Percentiles rank a stretch among this genome's conserved stretches.
phyloP scores from a whole-genome alignment of 2,797 vertebrate species.

The Zonotrichia albicollis region DNA sequence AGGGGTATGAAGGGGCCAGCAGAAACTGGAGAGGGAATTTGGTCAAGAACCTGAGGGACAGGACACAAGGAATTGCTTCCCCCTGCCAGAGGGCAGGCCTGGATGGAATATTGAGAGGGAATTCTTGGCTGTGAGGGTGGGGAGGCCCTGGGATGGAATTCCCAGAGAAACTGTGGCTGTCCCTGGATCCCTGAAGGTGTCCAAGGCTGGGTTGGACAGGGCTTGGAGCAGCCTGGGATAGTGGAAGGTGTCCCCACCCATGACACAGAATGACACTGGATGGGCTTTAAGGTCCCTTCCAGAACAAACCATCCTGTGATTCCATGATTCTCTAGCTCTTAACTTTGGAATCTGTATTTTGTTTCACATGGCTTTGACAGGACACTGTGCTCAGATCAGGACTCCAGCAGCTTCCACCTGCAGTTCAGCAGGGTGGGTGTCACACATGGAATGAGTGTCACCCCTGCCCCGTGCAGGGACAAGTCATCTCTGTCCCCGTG shows the following conservation, averaged over 20 bases:
- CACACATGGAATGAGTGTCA: background rate
- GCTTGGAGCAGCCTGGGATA: background rate
- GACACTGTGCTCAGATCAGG: background rate
- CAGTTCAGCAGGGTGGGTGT: background rate
- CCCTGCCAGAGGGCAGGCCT: background rate
- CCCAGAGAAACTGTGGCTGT: background rate
- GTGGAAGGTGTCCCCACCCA: fast-evolving
- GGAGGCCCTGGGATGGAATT: fast-evolving
- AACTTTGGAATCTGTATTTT: background rate
- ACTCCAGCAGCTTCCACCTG: background rate
- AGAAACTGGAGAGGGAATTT: background rate
- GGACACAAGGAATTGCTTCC: background rate
- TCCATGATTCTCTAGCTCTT: background rate
- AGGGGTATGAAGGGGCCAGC: fast-evolving
- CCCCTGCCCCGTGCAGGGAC: background rate
- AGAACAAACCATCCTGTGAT: background rate
- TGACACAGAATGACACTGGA: too few species aligned
- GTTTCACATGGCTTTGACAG: background rate
- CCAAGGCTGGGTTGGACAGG: fast-evolving
- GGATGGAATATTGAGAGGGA: background rate
- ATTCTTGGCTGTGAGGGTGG: fast-evolving
- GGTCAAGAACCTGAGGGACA: background rate
- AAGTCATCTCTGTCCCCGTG: background rate
- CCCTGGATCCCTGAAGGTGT: background rate
- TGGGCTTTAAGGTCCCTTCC: background rate